Base-by-base conservation (phyloP, 1,140 invertebrate genomes). In the Pissodes strobi region DNA sequence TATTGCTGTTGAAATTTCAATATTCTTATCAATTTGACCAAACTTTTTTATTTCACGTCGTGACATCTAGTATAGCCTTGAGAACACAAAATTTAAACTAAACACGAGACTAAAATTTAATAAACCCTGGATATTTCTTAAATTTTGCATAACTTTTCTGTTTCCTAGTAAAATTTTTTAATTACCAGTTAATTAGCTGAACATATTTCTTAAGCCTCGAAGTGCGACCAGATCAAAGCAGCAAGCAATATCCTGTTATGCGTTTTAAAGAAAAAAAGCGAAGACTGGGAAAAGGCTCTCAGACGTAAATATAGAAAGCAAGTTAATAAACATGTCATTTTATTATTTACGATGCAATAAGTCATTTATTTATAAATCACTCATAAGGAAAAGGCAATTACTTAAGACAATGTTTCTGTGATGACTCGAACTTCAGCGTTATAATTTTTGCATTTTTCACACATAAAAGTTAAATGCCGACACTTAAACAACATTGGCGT, bases 361-460 rank as follows among this genome's bases (percentile, higher is more conserved):
- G 46, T 72, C 55, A 58, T 51, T 39, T 45, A 58, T 65, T 65
- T 70, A 68, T 72, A 72, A 72, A 70, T 72, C 69, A 70, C 63
- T 70, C 66, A 65, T 55, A 62, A 60, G 25, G 61, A 69, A 71
- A 64, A 66, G 48, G 67, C 61, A 61, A 62, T 72, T 71, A 72
- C 58, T 72, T 65, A 69, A 64, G 43, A 72, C 71, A 72, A 69
- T 71, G 71, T 72, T 71, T 72, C 71, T 72, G 52, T 72, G 71
- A 71, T 71, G 69, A 21, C 3, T 27, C 13, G 17, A 22, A 10
- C 13, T 41, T 52, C 4, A 21, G 21, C 27, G 58, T 61, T 52
- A 51, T 52, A 38, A 51, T 41, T 39, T 39, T 60, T 2, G 9
- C 38, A 45, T 55, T 55, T 39, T 55, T n/a, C 39, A 10, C 21